These are phyloP conservation scores for Pelagia noctiluca DNA, from an alignment of 30 jellyfish, hydroid and myxozoan species.

Conservation along the genomic window DNA sequence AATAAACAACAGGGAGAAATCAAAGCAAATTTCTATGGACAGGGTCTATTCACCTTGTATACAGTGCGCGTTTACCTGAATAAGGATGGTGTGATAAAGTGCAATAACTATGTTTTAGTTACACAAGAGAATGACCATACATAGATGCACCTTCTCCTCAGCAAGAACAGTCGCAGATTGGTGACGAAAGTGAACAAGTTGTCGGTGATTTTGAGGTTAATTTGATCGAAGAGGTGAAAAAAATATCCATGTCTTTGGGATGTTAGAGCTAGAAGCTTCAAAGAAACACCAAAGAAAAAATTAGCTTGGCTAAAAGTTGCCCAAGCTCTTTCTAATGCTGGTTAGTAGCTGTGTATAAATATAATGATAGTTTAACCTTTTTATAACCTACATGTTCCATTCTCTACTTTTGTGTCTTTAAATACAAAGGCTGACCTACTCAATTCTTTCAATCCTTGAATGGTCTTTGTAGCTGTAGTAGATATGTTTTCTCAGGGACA, in stretches of 20 bases:
- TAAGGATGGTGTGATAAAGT: constrained; percentile 24
- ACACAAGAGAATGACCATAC: constrained; percentile 44
- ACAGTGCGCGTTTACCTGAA: constrained; percentile 23
- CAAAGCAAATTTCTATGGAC: constrained; percentile 36
- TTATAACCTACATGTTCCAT: too few species aligned
- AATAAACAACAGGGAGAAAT: constrained; percentile 42
- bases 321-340: neutral
- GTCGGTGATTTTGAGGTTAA: neutral
- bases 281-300: neutral
- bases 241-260: constrained; percentile 3
- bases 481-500: too few species aligned
- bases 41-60: constrained; percentile 36
- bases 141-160: too few species aligned
- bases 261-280: neutral
- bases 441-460: too few species aligned
- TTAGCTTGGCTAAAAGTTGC: neutral
- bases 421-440: too few species aligned
- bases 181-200: too few species aligned
- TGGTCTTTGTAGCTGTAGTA: too few species aligned
- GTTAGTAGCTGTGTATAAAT: neutral
- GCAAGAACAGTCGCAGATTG: too few species aligned
- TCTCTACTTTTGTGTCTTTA: too few species aligned
- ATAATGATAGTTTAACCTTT: too few species aligned
- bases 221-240: neutral
- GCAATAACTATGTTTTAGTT: constrained; percentile 25